Percentiles rank a stretch among this genome's conserved stretches.
Conservation (phyloP, 2,113 vertebrate species). For the Falco punctatus region DNA sequence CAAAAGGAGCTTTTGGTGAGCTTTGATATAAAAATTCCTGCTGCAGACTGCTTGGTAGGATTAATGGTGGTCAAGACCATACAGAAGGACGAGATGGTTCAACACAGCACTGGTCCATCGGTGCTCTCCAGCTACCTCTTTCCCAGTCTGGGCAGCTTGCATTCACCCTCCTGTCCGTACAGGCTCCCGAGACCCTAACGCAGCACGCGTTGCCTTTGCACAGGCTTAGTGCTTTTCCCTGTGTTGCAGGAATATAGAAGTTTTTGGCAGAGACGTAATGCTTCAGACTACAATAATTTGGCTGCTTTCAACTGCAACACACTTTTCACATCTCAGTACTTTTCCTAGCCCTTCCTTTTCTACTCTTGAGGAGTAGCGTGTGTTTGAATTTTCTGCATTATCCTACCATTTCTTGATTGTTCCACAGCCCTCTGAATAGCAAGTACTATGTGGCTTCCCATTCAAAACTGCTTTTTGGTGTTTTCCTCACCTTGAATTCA, state of each 20-base stretch:
- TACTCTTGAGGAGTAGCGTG: background rate
- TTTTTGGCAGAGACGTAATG: background rate
- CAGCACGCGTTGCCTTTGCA: background rate
- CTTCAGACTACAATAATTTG: background rate
- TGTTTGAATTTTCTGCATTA: background rate
- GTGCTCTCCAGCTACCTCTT: background rate
- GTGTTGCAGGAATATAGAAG: fast-evolving
- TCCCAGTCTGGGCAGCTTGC: background rate
- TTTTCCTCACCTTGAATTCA: slow-evolving; percentile 23
- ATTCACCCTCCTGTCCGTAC: background rate
- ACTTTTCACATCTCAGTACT: background rate
- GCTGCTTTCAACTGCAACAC: background rate
- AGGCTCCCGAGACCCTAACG: fast-evolving
- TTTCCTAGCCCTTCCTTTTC: background rate
- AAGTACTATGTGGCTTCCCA: slow-evolving; percentile 13
- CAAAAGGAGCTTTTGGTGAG: background rate
- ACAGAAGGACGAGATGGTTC: background rate
- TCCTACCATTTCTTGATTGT: background rate
- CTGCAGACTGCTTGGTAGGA: background rate
- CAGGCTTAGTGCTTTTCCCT: background rate
- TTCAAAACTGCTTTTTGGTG: slow-evolving; percentile 14
- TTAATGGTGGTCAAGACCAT: background rate
- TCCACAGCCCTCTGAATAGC: background rate
- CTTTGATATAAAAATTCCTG: background rate
- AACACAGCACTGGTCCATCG: background rate